Evolutionary conservation across 2,113 vertebrate species (phyloP).

Genomic region (Fulica atra): DNA sequence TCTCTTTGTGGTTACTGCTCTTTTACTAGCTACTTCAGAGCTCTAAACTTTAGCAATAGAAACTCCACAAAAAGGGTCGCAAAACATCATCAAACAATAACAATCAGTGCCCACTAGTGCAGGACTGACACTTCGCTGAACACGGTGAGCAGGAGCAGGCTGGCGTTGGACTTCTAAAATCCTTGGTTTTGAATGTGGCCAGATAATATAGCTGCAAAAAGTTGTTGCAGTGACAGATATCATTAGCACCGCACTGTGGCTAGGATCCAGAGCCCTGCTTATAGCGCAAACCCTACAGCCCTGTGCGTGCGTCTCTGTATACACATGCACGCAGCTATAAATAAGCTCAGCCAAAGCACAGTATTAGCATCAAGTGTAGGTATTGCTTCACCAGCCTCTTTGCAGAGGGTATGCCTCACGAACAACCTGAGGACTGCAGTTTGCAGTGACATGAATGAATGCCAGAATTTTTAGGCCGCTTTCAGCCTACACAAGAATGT

Average conservation of each 20-base stretch:
- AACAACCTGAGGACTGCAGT: background rate
- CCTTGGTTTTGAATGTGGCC: background rate
- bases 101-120: background rate
- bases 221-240: constrained; percentile 5
- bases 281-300: background rate
- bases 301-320: fast-evolving
- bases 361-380: background rate
- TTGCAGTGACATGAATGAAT: constrained; percentile 6
- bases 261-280: background rate
- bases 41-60: background rate
- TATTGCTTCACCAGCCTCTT: background rate
- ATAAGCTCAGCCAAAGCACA: background rate
- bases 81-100: background rate
- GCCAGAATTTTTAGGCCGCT: constrained; percentile 16
- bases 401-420: background rate
- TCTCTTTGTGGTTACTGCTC: background rate
- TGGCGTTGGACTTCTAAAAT: background rate
- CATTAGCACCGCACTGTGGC: constrained; percentile 4
- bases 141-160: background rate
- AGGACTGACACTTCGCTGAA: background rate
- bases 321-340: background rate
- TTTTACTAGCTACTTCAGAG: background rate
- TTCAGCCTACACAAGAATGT: constrained; percentile 48
- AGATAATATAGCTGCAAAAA: background rate
- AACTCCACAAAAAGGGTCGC: background rate